These are phyloP conservation scores for Muscicapa striata DNA, from an alignment of 2,797 vertebrate species.

Conservation along the genomic window DNA sequence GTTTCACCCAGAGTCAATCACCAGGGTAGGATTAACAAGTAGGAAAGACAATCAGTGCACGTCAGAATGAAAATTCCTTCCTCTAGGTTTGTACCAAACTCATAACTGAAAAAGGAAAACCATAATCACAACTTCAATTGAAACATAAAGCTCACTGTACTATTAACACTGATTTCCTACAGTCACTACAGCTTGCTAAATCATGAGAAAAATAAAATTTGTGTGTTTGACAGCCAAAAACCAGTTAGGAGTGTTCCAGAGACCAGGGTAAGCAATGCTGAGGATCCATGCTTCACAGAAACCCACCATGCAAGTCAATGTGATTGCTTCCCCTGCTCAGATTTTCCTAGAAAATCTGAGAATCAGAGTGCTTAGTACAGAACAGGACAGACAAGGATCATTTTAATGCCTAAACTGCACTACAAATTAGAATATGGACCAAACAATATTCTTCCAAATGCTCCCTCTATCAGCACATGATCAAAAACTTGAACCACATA, in stretches of 20 bases:
- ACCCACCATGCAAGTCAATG: rapidly evolving
- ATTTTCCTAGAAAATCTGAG: neutral
- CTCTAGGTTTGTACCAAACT: neutral
- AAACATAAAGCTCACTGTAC: neutral
- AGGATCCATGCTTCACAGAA: neutral
- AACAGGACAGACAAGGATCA: neutral
- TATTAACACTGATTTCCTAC: neutral
- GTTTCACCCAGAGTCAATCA: neutral
- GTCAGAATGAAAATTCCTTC: neutral
- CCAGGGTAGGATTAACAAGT: neutral
- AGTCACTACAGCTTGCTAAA: neutral
- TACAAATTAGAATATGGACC: neutral
- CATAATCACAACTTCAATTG: neutral
- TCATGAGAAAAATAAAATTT: neutral
- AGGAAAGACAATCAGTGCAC: neutral
- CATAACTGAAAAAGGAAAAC: neutral
- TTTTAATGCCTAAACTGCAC: neutral
- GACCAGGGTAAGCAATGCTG: neutral
- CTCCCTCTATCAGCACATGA: neutral
- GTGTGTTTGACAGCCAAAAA: neutral
- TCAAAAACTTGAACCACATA: neutral
- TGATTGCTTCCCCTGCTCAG: neutral
- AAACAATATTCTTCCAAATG: neutral
- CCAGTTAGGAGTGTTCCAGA: neutral
- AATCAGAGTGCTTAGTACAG: neutral